phyloP scores from a whole-genome alignment of 2,113 vertebrate genomes.

The Ciconia boyciana region DNA sequence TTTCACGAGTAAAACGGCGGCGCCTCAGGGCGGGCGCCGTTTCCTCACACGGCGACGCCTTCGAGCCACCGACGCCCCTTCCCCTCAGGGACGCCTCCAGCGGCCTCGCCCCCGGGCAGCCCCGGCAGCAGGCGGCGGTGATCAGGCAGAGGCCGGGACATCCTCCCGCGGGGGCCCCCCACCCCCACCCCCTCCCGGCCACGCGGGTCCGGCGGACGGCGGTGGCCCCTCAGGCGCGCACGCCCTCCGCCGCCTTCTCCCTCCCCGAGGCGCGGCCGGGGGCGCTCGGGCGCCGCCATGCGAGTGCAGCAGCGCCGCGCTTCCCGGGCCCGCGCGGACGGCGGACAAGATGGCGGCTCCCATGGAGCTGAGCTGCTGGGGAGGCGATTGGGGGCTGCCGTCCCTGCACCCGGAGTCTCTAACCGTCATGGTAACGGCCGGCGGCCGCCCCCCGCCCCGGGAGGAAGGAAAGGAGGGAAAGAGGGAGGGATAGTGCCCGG shows the following conservation, averaged over 20 bases:
- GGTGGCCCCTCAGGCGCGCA: too few species aligned
- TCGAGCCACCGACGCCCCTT: fast-evolving
- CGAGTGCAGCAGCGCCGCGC: background rate
- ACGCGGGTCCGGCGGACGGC: fast-evolving
- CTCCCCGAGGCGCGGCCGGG: too few species aligned
- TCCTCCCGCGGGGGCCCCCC: fast-evolving
- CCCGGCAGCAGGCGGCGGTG: background rate
- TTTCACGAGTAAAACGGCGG: fast-evolving
- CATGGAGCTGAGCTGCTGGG: conserved; percentile 94
- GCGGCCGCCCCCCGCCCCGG: background rate
- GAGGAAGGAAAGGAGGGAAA: background rate
- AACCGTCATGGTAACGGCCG: conserved; percentile 85
- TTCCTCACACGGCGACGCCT: background rate
- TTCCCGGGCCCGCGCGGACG: background rate
- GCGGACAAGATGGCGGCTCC: conserved; percentile 85
- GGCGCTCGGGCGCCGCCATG: background rate
- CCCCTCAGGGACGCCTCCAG: background rate
- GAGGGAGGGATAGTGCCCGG: background rate
- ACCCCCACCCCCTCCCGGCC: too few species aligned
- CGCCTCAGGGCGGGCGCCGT: too few species aligned
- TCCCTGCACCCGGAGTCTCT: conserved; percentile 91
- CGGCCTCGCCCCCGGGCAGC: background rate
- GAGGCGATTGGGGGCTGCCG: conserved; percentile 90
- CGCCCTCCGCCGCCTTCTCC: too few species aligned
- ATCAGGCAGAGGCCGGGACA: fast-evolving